These are phyloP conservation scores for Leptopilina syphax DNA, from an alignment of 2,888 invertebrate species.

Conservation along the genomic window DNA sequence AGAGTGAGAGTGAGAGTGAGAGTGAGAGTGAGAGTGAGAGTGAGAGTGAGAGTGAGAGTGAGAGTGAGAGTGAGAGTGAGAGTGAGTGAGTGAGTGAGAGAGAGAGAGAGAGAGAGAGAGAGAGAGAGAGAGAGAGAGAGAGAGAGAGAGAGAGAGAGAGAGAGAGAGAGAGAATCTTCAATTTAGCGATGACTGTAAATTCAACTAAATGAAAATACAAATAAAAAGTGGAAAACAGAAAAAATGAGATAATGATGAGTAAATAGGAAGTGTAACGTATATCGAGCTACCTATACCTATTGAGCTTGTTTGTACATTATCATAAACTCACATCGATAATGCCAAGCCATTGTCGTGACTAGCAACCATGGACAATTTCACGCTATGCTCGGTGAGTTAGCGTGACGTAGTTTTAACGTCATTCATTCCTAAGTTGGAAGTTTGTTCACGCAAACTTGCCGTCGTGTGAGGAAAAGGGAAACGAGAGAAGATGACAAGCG, in stretches of 20 bases:
- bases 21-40: too few relatives aligned
- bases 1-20: too few relatives aligned
- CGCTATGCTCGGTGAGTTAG: conserved; percentile 55
- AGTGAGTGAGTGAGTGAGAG: too few relatives aligned
- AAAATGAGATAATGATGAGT: not conserved
- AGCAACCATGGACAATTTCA: conserved; percentile 62
- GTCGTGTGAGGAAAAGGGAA: conserved; percentile 8
- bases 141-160: too few relatives aligned
- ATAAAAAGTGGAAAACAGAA: too few relatives aligned
- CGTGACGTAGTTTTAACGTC: conserved; percentile 58
- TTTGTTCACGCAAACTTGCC: conserved; percentile 19
- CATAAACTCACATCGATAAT: conserved; percentile 51
- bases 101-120: too few relatives aligned
- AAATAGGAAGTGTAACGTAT: conserved; percentile 30
- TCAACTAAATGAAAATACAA: too few relatives aligned
- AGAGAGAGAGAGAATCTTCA: too few relatives aligned
- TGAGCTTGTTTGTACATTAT: conserved; percentile 29
- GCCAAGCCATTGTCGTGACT: conserved; percentile 54
- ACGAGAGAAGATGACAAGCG: conserved; percentile 19
- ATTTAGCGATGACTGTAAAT: too few relatives aligned
- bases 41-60: too few relatives aligned
- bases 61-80: too few relatives aligned
- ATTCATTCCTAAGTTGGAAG: conserved; percentile 52
- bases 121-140: too few relatives aligned
- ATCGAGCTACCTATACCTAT: conserved; percentile 22